Conservation (phyloP, 1,140 invertebrate species). For the Apis laboriosa region DNA sequence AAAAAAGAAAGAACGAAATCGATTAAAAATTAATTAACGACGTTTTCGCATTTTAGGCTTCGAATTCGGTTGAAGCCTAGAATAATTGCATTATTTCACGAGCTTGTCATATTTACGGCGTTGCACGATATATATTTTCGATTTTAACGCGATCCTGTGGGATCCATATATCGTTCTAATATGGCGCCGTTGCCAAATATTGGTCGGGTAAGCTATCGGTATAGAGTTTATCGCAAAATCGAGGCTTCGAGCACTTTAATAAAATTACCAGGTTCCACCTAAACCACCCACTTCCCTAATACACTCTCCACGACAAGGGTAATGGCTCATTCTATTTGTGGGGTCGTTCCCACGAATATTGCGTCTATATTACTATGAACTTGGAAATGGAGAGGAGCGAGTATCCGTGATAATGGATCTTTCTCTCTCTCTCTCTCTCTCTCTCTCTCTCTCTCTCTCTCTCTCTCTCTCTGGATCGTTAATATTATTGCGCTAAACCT, state of each 20-base stretch:
- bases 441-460: too few relatives aligned
- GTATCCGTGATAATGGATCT: too few relatives aligned
- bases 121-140: background rate
- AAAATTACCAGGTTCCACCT: background rate
- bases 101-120: background rate
- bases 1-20: too few relatives aligned
- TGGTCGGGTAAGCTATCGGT: background rate
- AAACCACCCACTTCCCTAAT: background rate
- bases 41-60: background rate
- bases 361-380: too few relatives aligned
- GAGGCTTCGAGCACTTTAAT: background rate
- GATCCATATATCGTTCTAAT: background rate
- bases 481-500: too few relatives aligned
- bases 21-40: background rate
- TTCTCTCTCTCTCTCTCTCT: too few relatives aligned
- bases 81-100: background rate
- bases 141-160: background rate
- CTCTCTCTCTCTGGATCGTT: too few relatives aligned
- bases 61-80: background rate
- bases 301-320: background rate
- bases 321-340: too few relatives aligned
- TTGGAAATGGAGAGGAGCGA: too few relatives aligned
- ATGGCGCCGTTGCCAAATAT: slow-evolving; percentile 15
- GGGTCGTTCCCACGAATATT: too few relatives aligned
- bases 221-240: slow-evolving; percentile 5